Base-by-base conservation (phyloP, 2,888 invertebrate genomes). In the Miltochrista miniata region DNA sequence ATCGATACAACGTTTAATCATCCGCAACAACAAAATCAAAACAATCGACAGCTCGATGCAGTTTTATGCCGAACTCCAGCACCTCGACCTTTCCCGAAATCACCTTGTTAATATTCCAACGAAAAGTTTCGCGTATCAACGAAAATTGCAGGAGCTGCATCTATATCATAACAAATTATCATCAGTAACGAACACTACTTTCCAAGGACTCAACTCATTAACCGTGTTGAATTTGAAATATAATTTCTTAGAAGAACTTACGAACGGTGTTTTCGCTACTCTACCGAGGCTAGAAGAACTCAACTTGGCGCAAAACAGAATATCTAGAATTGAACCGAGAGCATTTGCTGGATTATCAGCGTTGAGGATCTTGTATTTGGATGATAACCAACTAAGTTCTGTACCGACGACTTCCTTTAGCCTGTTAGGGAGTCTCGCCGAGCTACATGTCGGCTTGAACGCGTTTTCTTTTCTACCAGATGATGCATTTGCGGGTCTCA, bases 11-110 rank as follows among this genome's bases (percentile, higher is more conserved):
- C 93, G 96, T 48, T 93, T 97, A 71, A 95, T 96, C 67, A 94
- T 97, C 58, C 94, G 95, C 72, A 96, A 96, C 83, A 97, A 97
- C 83, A 95, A 95, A 74, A 97, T 97, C 72, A 96, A 96, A 82
- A 96, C 96, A 12, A 96, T 97, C 64, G 97, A 97, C 83, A 96
- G 96, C 43, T 96, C 96, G 18, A 96, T 97, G 86, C 96, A 96
- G 79, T 97, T 97, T 87, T 97, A 97, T 85, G 94, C 95, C 0
- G 96, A 96, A 68, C 92, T 97, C n/a, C 95, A 95, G 63, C 96
- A 96, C 80, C 93, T 97, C 38, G 97, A 97, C 83, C 92, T 97
- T 38, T 96, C 96, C 37, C 95, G 94, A 79, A 97, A 97, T 79
- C 96, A 96, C 70, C 92, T 97, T 71, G 94, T 97, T 54, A 96